Percentiles rank a stretch among this genome's conserved stretches.
These are phyloP conservation scores for Pogonocichla stellata DNA, from an alignment of 2,113 vertebrate genomes.

Conservation along the genomic window DNA sequence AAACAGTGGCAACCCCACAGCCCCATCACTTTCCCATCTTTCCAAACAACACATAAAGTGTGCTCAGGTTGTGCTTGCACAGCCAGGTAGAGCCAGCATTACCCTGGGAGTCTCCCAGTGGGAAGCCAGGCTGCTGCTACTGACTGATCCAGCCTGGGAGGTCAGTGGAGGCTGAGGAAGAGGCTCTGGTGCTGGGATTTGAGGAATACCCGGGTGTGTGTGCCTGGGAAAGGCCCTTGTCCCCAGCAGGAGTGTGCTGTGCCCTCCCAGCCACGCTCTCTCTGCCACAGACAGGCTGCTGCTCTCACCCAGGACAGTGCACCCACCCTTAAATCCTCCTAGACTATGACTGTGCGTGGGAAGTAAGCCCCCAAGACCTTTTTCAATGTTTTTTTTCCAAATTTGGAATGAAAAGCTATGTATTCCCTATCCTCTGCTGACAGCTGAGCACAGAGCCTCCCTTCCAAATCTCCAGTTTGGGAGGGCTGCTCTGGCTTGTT, in stretches of 20 bases:
- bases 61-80: neutral
- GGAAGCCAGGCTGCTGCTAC: neutral
- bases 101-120: neutral
- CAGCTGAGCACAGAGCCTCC: neutral
- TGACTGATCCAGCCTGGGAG: neutral
- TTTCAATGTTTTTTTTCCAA: neutral
- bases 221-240: neutral
- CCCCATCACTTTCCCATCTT: neutral
- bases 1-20: neutral
- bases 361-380: neutral
- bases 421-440: neutral
- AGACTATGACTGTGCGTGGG: rapidly evolving
- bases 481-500: neutral
- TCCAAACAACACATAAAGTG: rapidly evolving
- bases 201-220: too few relatives aligned
- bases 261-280: rapidly evolving
- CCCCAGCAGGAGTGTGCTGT: rapidly evolving
- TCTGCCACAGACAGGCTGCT: neutral
- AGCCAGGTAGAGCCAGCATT: neutral
- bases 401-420: neutral
- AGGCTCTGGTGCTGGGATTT: rapidly evolving
- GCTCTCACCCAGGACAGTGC: neutral
- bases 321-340: neutral
- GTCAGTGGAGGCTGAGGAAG: neutral
- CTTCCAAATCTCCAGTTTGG: neutral